A percentile compares a stretch with the other conserved stretches of the same genome.
phyloP scores from a whole-genome alignment of 2,888 invertebrate species.

The Zeuzera pyrina region DNA sequence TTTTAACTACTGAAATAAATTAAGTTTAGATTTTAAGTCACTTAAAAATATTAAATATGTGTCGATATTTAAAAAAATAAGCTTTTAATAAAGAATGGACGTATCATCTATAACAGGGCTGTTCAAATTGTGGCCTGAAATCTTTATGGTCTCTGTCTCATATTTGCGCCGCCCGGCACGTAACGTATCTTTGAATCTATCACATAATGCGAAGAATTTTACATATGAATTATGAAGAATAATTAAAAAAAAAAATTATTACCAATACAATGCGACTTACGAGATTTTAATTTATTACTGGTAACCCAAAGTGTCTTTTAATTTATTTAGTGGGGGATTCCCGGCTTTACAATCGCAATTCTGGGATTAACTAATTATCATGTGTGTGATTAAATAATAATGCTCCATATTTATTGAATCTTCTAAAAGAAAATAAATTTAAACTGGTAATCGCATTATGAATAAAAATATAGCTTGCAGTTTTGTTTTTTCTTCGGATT shows the following conservation, averaged over 20 bases:
- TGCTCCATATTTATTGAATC: background rate
- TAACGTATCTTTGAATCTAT: too few relatives aligned
- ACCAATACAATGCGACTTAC: background rate
- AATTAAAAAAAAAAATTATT: background rate
- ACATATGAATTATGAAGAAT: background rate
- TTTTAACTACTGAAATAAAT: too few relatives aligned
- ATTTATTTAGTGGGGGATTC: background rate
- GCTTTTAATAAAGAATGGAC: slow-evolving; percentile 1
- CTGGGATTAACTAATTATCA: background rate
- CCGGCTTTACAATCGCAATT: background rate
- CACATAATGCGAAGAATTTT: background rate
- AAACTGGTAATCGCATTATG: too few relatives aligned
- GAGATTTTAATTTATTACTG: background rate
- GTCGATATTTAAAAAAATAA: background rate
- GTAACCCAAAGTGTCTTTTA: too few relatives aligned
- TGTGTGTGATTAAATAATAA: background rate
- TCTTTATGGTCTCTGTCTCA: too few relatives aligned
- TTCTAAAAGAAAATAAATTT: too few relatives aligned
- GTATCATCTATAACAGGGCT: too few relatives aligned
- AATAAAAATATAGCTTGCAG: too few relatives aligned
- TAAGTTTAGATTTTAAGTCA: too few relatives aligned
- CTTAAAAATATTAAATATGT: background rate
- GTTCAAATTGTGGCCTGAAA: too few relatives aligned
- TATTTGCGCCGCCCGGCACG: too few relatives aligned
- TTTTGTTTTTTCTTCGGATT: too few relatives aligned